Evolutionary conservation across 2,113 vertebrate genomes (phyloP).

Genomic region (Promerops cafer): DNA sequence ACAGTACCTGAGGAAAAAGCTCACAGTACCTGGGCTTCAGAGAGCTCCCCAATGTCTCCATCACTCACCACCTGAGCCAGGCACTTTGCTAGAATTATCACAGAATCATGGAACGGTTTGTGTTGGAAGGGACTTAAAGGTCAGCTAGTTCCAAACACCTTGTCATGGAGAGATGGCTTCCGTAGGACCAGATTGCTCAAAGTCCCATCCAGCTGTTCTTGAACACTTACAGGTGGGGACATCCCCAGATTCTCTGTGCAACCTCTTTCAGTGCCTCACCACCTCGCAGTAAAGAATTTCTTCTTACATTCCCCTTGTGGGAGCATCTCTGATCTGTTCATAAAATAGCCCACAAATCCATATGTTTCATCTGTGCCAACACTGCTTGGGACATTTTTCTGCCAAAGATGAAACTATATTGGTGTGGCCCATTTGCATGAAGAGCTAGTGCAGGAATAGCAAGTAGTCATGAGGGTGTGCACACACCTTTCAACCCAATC

Average conservation of each 20-base stretch:
- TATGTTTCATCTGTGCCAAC: background rate
- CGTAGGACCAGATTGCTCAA: background rate
- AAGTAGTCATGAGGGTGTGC: accelerated
- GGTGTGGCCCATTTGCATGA: background rate
- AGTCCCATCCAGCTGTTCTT: background rate
- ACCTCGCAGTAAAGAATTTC: background rate
- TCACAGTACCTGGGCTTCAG: background rate
- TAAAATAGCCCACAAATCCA: background rate
- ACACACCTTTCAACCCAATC: accelerated
- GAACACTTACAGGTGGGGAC: background rate
- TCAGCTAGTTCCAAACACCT: accelerated
- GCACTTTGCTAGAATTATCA: background rate
- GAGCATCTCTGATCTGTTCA: background rate
- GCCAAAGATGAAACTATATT: background rate
- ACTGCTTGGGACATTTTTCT: background rate
- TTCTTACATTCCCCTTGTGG: background rate
- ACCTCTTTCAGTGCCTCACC: background rate
- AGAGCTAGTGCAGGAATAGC: background rate
- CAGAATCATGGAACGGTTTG: background rate
- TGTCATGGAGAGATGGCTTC: background rate
- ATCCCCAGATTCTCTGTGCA: background rate
- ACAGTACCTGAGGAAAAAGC: background rate
- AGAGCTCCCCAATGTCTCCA: background rate
- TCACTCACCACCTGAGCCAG: background rate
- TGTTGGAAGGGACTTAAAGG: background rate